These are phyloP conservation scores for Carcina quercana DNA, from an alignment of 2,888 invertebrate species.

Conservation along the genomic window DNA sequence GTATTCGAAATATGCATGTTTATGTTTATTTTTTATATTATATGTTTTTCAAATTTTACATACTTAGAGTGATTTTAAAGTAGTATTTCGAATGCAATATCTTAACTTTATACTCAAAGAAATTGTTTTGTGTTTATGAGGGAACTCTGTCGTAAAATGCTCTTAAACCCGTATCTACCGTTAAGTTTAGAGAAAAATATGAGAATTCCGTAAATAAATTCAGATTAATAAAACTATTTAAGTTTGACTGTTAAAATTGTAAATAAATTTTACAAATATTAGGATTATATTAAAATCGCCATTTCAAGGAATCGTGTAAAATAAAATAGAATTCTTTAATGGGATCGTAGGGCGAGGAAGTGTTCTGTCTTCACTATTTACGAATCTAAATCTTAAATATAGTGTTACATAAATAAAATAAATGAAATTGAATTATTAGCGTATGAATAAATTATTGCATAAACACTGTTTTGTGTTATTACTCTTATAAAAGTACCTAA, in stretches of 20 bases:
- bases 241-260: neutral
- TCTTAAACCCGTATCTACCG: too few species aligned
- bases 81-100: too few species aligned
- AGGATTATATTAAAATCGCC: constrained; percentile 5
- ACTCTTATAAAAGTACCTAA: constrained; percentile 14
- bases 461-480: constrained; percentile 29
- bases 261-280: neutral
- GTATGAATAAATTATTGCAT: constrained; percentile 69
- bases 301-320: constrained; percentile 16
- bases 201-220: constrained; percentile 1
- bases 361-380: constrained; percentile 64
- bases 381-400: constrained; percentile 38
- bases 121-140: too few species aligned
- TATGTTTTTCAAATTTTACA: too few species aligned
- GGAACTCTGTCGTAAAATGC: too few species aligned
- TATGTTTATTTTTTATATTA: too few species aligned
- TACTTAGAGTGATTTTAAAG: too few species aligned
- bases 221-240: neutral
- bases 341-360: constrained; percentile 28
- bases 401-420: constrained; percentile 51
- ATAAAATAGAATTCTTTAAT: constrained; percentile 20
- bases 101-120: too few species aligned
- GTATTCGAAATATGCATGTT: too few species aligned
- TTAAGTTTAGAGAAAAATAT: too few species aligned
- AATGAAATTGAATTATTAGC: constrained; percentile 66